Evolutionary conservation across 1,140 invertebrate species (phyloP).

Genomic region (Drosophila teissieri): DNA sequence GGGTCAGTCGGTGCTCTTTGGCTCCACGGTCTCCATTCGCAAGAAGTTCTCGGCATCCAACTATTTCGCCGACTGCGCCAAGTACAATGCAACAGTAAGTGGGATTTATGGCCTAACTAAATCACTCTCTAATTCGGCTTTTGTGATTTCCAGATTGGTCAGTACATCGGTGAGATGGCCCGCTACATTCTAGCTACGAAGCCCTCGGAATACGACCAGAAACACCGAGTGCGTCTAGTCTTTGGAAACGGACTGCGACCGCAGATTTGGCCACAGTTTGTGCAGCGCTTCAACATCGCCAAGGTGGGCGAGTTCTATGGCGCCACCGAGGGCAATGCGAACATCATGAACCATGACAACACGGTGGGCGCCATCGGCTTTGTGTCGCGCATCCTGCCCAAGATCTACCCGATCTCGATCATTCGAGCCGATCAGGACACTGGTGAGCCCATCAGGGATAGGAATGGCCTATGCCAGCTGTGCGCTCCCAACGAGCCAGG

Average conservation of each 20-base stretch:
- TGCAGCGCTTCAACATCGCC: constrained; percentile 93
- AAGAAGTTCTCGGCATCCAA: constrained; percentile 97
- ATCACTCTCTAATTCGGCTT: constrained; percentile 18
- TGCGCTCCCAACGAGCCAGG: constrained; percentile 93
- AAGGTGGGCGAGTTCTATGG: constrained; percentile 97
- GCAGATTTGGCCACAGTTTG: constrained; percentile 97
- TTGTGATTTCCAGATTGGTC: constrained; percentile 82
- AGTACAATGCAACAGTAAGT: constrained; percentile 97
- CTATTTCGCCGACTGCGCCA: constrained; percentile 96
- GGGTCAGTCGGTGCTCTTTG: constrained; percentile 93
- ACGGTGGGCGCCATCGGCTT: constrained; percentile 98
- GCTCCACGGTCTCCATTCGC: constrained; percentile 93
- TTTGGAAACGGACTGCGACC: constrained; percentile 98
- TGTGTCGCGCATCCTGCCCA: constrained; percentile 93
- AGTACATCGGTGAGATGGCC: constrained; percentile 99
- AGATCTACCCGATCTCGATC: constrained; percentile 94
- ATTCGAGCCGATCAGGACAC: constrained; percentile 94
- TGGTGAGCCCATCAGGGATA: constrained; percentile 92
- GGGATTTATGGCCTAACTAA: constrained; percentile 8
- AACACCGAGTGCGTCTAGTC: constrained; percentile 93
- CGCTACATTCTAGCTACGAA: constrained; percentile 96
- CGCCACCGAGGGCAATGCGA: constrained; percentile 98
- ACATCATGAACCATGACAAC: constrained; percentile 96
- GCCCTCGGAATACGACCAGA: constrained; percentile 90
- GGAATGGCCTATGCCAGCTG: constrained; percentile 91